These are phyloP conservation scores for Carposina sasakii DNA, from an alignment of 1,140 invertebrate genomes.

Conservation along the genomic window DNA sequence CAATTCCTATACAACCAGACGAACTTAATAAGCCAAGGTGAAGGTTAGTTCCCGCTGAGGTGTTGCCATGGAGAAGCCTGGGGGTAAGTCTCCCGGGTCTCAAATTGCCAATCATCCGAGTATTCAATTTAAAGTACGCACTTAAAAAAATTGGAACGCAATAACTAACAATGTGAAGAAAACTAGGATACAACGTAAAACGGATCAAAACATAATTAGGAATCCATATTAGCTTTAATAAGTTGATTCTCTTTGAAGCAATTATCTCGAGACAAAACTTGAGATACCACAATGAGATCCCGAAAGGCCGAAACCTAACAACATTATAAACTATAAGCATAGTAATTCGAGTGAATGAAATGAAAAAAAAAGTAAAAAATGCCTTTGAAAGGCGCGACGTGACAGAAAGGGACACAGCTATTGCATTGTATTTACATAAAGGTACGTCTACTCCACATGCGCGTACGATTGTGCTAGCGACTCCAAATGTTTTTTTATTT, in stretches of 20 bases:
- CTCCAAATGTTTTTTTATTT: constrained; percentile 43
- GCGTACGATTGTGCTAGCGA: constrained; percentile 43
- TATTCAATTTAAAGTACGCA: no score
- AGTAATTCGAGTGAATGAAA: constrained; percentile 41
- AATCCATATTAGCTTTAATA: no score
- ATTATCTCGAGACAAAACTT: no score
- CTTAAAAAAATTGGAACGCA: no score
- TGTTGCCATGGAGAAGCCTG: constrained; percentile 8
- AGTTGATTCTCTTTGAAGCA: no score
- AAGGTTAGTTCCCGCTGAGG: constrained; percentile 22
- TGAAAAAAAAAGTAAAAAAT: constrained; percentile 38
- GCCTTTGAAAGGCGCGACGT: constrained; percentile 26
- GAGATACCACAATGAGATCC: constrained; percentile 2
- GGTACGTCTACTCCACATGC: constrained; percentile 55
- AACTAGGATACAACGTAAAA: no score
- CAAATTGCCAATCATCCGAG: no score
- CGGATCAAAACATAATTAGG: no score
- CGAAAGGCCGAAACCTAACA: constrained; percentile 11
- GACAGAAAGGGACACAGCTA: constrained; percentile 33
- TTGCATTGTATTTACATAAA: constrained; percentile 59
- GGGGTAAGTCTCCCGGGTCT: no score
- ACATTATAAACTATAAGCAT: constrained; percentile 27
- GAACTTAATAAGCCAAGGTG: constrained; percentile 38
- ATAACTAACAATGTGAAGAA: no score
- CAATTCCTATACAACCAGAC: constrained; percentile 24